phyloP scores from a whole-genome alignment of 2,113 vertebrate genomes.

The Chaetodon auriga region DNA sequence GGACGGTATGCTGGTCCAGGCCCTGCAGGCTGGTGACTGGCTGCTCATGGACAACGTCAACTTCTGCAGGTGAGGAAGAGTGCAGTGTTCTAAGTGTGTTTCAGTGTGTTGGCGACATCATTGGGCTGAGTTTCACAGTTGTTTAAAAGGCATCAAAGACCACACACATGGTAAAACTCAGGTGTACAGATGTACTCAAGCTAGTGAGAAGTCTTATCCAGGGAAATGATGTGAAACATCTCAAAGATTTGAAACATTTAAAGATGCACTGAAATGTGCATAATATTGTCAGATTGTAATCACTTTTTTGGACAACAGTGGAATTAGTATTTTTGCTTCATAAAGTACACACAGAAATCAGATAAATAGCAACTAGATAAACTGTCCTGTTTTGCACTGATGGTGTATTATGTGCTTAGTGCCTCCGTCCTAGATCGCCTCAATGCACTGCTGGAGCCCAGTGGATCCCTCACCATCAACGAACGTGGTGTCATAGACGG shows the following conservation, averaged over 20 bases:
- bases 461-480: slow-evolving; percentile 93
- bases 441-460: slow-evolving; percentile 95
- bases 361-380: no score
- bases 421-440: slow-evolving; percentile 97
- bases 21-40: slow-evolving; percentile 95
- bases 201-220: no score
- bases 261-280: background rate
- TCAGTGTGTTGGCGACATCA: no score
- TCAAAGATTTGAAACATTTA: background rate
- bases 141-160: no score
- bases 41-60: slow-evolving; percentile 99
- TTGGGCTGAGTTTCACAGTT: background rate
- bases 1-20: slow-evolving; percentile 94
- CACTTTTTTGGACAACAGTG: no score
- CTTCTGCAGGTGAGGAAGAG: slow-evolving; percentile 93
- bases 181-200: background rate
- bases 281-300: no score
- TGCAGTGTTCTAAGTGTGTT: background rate
- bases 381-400: background rate
- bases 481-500: slow-evolving; percentile 96
- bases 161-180: background rate
- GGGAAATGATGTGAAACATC: no score
- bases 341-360: no score
- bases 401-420: slow-evolving; percentile 72
- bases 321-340: no score